Base-by-base conservation (phyloP, 64 coral and sea anemone genomes). In the Pachyseris speciosa region DNA sequence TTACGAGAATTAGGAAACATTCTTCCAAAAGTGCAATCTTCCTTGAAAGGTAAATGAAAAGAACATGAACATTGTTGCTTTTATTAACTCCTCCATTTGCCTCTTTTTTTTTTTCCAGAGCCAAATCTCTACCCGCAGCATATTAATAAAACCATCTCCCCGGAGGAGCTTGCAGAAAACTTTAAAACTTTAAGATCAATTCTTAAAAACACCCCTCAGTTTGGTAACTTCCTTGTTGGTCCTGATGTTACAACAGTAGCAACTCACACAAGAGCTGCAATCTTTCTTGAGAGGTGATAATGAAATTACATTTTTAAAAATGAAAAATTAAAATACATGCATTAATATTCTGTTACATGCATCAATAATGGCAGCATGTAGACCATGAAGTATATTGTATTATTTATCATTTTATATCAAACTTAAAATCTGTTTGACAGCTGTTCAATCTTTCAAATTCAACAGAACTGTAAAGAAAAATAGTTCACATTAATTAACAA, bases 131-230 rank as follows among this genome's bases (percentile, higher is more conserved):
- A 80, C 64, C 71, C 79, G 31, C 61, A 73, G 67, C 91, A 71
- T 22, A 16, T 93, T 48, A 86, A 93, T 26, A 84, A 78, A n/a
- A 74, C 91, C n/a, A 78, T 96, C 51, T 72, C 91, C 34, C 37
- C 95, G 47, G 91, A 93, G 49, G 53, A 30, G 70, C 87, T 96
- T 12, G 90, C 84, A 47, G 22, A 89, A 64, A 86, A 88, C 57
- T 96, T 96, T 72, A 64, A 83, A 42, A 86, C 95, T 48, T 49
- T 96, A 13, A 65, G 95, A 37, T 55, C 36, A 63, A 89, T 96
- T 93, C 91, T 96, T n/a, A 27, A 93, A 78, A 93, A 69, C 64
- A 93, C 33, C 70, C 95, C 95, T 48, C 37, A 79, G 44, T 96
- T 93, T 86, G 95, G 91, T 19, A 65, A 69, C 37, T 71, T 65